Conservation (phyloP, 2,797 vertebrate species). For the Sebastes matsubarae region DNA sequence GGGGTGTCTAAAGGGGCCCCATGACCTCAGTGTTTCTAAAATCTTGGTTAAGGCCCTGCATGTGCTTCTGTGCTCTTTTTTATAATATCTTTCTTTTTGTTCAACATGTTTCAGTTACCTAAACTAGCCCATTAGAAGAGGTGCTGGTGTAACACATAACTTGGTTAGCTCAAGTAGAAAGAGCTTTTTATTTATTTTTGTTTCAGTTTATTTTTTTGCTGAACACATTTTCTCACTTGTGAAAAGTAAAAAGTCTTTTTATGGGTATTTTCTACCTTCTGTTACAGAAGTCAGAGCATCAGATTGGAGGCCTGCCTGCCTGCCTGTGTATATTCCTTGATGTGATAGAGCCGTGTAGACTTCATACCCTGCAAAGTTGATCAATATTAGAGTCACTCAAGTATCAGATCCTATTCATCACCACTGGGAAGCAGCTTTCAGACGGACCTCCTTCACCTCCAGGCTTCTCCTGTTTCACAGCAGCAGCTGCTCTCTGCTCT, state of each 20-base stretch:
- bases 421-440: constrained; percentile 64
- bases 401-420: constrained; percentile 73
- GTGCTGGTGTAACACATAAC: not conserved
- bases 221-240: not conserved
- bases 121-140: not conserved
- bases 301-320: not conserved
- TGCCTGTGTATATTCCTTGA: not conserved
- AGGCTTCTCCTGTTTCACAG: constrained; percentile 70
- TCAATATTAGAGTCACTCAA: constrained; percentile 71
- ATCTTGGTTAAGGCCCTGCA: not conserved
- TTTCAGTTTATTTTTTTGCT: not conserved
- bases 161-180: too few species aligned
- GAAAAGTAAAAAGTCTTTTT: not conserved
- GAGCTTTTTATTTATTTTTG: not conserved
- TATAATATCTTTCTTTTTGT: not conserved
- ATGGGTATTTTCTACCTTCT: not conserved
- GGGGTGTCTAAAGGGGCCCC: not conserved
- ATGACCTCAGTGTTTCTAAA: not conserved
- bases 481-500: constrained; percentile 56
- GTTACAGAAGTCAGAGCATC: not conserved
- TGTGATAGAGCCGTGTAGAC: constrained; percentile 37
- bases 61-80: not conserved
- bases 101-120: not conserved
- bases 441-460: constrained; percentile 65
- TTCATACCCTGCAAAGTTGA: constrained; percentile 39